Conservation (phyloP, 2,113 vertebrate genomes). For the Microcebus lehilahytsara region DNA sequence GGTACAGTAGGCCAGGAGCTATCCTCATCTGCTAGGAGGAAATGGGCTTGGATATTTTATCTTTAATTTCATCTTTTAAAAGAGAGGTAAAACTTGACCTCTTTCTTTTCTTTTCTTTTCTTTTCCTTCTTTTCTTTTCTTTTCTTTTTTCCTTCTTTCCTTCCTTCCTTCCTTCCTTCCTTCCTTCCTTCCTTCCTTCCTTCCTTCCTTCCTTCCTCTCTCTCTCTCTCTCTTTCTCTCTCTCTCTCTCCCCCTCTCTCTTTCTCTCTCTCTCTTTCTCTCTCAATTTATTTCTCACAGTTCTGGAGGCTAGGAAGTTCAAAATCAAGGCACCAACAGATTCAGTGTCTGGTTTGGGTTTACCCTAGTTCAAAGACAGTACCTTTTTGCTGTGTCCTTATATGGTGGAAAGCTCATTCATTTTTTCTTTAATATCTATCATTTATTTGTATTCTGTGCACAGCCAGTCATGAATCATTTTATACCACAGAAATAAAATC, state of each 20-base stretch:
- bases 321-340: not conserved
- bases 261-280: too few species aligned
- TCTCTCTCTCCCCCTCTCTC: not conserved
- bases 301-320: not conserved
- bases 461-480: not conserved
- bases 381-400: not conserved
- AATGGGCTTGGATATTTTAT: not conserved
- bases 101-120: not conserved
- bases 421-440: not conserved
- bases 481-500: not conserved
- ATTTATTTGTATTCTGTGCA: not conserved
- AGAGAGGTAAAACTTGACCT: not conserved
- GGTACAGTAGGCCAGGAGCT: not conserved
- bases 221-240: not conserved
- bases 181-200: too few species aligned
- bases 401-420: not conserved
- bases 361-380: too few species aligned
- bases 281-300: not conserved
- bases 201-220: not conserved
- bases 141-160: not conserved
- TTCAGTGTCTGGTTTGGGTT: not conserved
- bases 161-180: accelerated
- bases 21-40: not conserved
- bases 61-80: not conserved
- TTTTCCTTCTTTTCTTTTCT: too few species aligned